Base-by-base conservation (phyloP, 2,888 invertebrate species). In the Shargacucullia verbasci region DNA sequence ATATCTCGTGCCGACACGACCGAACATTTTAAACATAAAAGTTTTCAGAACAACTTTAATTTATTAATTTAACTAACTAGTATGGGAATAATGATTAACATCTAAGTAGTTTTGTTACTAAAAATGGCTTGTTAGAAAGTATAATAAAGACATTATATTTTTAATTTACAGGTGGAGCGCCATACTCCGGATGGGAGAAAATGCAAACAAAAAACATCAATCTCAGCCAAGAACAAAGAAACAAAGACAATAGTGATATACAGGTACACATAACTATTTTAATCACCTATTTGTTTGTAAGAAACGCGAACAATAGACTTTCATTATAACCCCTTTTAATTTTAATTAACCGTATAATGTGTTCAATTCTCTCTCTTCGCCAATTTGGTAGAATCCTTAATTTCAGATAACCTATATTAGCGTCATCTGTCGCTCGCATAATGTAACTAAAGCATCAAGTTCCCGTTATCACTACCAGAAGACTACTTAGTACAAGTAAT, bases 181-280 rank as follows among this genome's bases (percentile, higher is more conserved):
- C 56, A 58, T 60, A 80, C 76, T 76, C 73, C 63, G 66, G 70
- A 70, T 78, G 76, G 76, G 77, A 79, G 85, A 94, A 89, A 85
- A 95, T 95, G 95, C 95, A 95, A 91, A 95, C 95, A 65, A 95
- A 95, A 88, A 95, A 95, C 82, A 95, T 95, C 59, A 95, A 95
- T 82, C 82, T 95, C 38, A 94, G 90, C 70, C 94, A 95, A 79
- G 94, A 94, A 74, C 94, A 91, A 82, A 85, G 80, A 54, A 88
- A 85, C 74, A 89, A 87, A 73, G 89, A 89, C 69, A 84, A 67
- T 70, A 86, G 84, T 71, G 89, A 91, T 56, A 79, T 79, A 55
- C 86, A 88, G 79, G 91, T 91, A 63, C 82, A 82, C 81, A 56
- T 43, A 59, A 63, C 41, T 14, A 55, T 54, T 54, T 37, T 53